Evolutionary conservation across 2,888 invertebrate species (phyloP).

Genomic region (Euspilapteryx auroguttella): DNA sequence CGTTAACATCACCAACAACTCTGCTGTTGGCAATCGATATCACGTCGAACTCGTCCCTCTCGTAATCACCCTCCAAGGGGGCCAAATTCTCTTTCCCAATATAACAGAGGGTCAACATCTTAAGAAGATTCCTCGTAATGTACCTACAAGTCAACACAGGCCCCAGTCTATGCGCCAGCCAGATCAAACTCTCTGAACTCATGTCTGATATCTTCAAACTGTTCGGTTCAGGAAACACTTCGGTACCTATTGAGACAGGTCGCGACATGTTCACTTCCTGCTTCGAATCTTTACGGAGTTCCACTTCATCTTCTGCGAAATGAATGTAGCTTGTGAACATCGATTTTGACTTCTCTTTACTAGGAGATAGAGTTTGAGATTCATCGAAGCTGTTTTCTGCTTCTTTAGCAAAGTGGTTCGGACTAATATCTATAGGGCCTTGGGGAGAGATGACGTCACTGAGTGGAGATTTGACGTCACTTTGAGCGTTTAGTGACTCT

Average conservation of each 20-base stretch:
- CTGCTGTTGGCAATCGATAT: slow-evolving; percentile 67
- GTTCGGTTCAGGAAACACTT: background rate
- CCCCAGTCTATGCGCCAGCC: slow-evolving; percentile 91
- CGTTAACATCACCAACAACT: slow-evolving; percentile 79
- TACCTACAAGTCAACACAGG: slow-evolving; percentile 92
- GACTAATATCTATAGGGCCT: slow-evolving; percentile 18
- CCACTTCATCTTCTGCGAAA: slow-evolving; percentile 33
- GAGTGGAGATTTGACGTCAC: slow-evolving; percentile 37
- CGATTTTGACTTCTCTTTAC: slow-evolving; percentile 58
- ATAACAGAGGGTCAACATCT: slow-evolving; percentile 94
- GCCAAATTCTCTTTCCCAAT: slow-evolving; percentile 78
- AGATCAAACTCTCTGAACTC: slow-evolving; percentile 85
- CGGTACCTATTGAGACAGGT: no score
- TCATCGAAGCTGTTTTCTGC: background rate
- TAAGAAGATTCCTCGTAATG: slow-evolving; percentile 86
- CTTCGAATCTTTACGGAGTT: background rate
- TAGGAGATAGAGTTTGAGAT: slow-evolving; percentile 59
- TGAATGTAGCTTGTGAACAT: slow-evolving; percentile 54
- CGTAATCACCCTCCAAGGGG: slow-evolving; percentile 33
- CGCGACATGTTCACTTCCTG: no score
- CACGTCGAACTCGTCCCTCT: slow-evolving; percentile 53
- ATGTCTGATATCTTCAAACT: slow-evolving; percentile 69
- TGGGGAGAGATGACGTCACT: slow-evolving; percentile 38
- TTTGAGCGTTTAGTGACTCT: slow-evolving; percentile 29
- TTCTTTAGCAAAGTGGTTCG: slow-evolving; percentile 7